These are phyloP conservation scores for Psilopogon haemacephalus DNA, from an alignment of 2,113 vertebrate genomes.

Conservation along the genomic window DNA sequence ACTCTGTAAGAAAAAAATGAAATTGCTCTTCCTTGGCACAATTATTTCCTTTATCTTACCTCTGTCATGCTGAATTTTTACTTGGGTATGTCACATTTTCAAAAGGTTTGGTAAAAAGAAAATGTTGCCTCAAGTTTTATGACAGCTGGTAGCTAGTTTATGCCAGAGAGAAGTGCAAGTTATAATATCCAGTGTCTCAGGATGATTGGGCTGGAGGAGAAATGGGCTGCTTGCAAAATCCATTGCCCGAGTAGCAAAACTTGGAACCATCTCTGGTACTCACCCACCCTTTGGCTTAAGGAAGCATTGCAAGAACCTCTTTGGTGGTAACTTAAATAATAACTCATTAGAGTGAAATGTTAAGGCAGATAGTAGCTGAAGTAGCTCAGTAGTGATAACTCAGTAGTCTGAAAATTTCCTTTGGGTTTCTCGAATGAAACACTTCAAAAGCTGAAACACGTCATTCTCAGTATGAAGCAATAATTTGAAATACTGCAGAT, in stretches of 20 bases:
- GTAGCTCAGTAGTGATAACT: conserved; percentile 25
- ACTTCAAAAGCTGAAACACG: conserved; percentile 7
- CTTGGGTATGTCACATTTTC: not conserved
- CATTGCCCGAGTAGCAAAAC: not conserved
- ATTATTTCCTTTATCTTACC: not conserved
- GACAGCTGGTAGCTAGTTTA: not conserved
- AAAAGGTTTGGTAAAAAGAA: not conserved
- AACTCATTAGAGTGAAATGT: not conserved
- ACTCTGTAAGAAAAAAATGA: not conserved
- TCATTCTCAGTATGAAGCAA: conserved; percentile 47
- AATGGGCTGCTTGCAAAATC: not conserved
- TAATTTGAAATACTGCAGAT: conserved; percentile 61
- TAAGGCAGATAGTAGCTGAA: not conserved
- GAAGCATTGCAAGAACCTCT: not conserved
- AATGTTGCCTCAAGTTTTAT: not conserved
- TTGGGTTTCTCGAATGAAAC: conserved; percentile 14
- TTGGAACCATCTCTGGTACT: not conserved
- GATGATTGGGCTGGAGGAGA: not conserved
- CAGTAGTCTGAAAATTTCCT: conserved; percentile 25
- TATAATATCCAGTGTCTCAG: not conserved
- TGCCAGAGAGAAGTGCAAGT: not conserved
- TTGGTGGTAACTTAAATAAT: not conserved
- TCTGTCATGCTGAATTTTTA: not conserved
- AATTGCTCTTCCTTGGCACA: not conserved
- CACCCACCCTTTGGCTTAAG: not conserved